A percentile compares a stretch with the other conserved stretches of the same genome.
These are phyloP conservation scores for Dicrurus megarhynchus DNA, from an alignment of 2,113 vertebrate species.

Conservation along the genomic window DNA sequence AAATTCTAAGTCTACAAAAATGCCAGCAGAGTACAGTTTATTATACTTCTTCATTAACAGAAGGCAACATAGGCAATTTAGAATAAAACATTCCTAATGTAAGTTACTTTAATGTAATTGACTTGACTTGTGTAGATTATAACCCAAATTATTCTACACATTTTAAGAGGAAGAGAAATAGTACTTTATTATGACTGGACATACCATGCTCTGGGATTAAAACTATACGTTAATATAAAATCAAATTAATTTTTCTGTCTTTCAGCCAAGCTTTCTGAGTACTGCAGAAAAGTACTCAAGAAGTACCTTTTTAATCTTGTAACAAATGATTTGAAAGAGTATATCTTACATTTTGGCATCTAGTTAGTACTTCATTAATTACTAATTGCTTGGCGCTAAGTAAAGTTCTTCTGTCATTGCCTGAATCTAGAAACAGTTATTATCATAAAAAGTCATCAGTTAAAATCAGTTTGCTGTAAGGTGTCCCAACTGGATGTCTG, in stretches of 20 bases:
- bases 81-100: not conserved
- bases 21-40: not conserved
- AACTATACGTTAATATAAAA: not conserved
- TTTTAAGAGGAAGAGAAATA: not conserved
- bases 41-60: not conserved
- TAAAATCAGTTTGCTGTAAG: not conserved
- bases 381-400: not conserved
- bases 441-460: not conserved
- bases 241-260: not conserved
- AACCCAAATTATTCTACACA: not conserved
- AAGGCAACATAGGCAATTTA: not conserved
- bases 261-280: not conserved
- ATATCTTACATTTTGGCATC: not conserved
- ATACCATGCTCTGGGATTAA: not conserved
- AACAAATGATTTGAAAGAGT: not conserved
- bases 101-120: not conserved
- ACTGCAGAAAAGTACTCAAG: not conserved
- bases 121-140: not conserved
- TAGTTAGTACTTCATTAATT: conserved; percentile 3
- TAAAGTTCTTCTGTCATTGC: not conserved
- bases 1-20: not conserved
- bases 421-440: not conserved
- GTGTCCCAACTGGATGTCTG: not conserved
- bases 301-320: not conserved
- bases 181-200: not conserved